phyloP scores from a whole-genome alignment of 2,888 invertebrate genomes.

The Leptogaster cylindrica region DNA sequence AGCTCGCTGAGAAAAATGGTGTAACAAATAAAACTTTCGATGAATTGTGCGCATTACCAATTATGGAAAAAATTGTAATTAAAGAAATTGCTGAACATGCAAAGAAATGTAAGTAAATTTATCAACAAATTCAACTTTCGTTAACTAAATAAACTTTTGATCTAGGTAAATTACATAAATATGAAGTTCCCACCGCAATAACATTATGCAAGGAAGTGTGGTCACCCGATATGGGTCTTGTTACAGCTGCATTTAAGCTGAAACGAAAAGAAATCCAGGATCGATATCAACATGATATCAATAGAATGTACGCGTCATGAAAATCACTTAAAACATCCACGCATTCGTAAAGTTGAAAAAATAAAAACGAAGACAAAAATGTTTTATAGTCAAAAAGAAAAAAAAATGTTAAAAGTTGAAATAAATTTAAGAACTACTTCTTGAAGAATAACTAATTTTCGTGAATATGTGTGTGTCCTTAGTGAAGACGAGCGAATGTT shows the following conservation, averaged over 20 bases:
- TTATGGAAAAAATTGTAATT: conserved; percentile 80
- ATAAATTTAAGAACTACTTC: conserved; percentile 37
- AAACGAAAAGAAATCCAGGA: conserved; percentile 96
- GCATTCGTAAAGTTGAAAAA: conserved; percentile 15
- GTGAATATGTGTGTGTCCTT: conserved; percentile 29
- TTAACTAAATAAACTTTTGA: conserved; percentile 25
- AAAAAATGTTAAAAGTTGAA: conserved; percentile 14
- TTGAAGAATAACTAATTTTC: conserved; percentile 22
- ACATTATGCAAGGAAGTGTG: conserved; percentile 90
- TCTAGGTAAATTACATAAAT: conserved; percentile 86
- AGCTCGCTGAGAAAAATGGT: conserved; percentile 75
- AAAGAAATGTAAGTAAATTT: conserved; percentile 79
- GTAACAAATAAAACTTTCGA: conserved; percentile 68
- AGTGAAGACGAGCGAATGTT: conserved; percentile 8
- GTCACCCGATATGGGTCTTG: conserved; percentile 97
- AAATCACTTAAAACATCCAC: conserved; percentile 54
- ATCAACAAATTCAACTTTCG: not conserved
- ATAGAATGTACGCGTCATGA: conserved; percentile 93
- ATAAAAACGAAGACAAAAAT: conserved; percentile 23
- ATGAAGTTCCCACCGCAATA: conserved; percentile 90
- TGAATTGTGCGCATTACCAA: conserved; percentile 75
- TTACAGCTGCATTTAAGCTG: conserved; percentile 97
- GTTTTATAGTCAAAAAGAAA: conserved; percentile 26
- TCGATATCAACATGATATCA: conserved; percentile 89
- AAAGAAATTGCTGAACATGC: conserved; percentile 84